A percentile compares a stretch with the other conserved stretches of the same genome.
Conservation (phyloP, 2,113 vertebrate genomes). For the Pedionomus torquatus region DNA sequence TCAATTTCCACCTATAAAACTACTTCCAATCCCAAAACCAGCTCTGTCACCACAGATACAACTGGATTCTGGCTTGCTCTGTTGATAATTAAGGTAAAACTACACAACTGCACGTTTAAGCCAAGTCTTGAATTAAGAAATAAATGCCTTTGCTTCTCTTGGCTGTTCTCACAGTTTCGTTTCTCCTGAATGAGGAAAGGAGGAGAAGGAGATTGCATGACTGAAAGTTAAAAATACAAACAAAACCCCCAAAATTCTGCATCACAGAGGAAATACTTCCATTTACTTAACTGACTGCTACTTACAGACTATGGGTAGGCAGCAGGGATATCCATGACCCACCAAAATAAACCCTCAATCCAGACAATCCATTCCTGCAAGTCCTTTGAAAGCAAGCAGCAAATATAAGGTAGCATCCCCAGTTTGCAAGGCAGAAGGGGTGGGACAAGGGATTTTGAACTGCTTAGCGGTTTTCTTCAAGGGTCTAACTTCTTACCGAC, state of each 20-base stretch:
- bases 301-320: background rate
- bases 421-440: background rate
- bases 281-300: background rate
- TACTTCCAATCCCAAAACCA: background rate
- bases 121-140: background rate
- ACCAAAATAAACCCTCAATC: background rate
- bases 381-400: background rate
- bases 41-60: background rate
- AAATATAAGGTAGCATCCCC: background rate
- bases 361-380: background rate
- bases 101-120: background rate
- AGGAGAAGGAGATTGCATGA: background rate
- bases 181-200: background rate
- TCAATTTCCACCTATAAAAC: background rate
- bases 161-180: background rate
- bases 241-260: background rate
- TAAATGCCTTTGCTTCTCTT: background rate
- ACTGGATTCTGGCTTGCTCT: background rate
- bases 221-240: background rate
- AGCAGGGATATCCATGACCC: accelerated
- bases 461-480: background rate
- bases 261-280: background rate
- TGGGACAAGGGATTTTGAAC: background rate
- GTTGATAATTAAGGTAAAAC: background rate
- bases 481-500: background rate